Evolutionary conservation across 2,113 vertebrate genomes (phyloP).

Genomic region (Malurus cyaneus): DNA sequence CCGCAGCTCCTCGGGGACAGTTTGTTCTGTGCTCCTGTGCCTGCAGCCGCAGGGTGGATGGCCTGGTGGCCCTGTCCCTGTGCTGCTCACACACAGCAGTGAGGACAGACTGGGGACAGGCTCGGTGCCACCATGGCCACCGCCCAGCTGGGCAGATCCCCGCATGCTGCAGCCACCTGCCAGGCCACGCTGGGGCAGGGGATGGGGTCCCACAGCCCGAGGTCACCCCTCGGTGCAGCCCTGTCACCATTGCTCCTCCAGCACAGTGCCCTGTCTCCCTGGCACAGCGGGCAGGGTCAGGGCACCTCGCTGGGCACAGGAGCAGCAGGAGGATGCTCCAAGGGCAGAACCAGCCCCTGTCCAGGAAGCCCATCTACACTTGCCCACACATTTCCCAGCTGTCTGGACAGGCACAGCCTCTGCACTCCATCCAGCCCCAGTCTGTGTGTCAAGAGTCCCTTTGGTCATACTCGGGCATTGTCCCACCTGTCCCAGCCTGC

Average conservation of each 20-base stretch:
- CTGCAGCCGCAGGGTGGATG: accelerated
- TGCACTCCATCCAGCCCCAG: background rate
- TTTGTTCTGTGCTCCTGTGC: background rate
- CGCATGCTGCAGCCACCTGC: background rate
- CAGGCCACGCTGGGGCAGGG: accelerated
- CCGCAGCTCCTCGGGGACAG: background rate
- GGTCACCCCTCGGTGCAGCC: accelerated
- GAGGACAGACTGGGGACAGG: background rate
- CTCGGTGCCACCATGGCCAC: background rate
- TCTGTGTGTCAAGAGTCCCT: accelerated
- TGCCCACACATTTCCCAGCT: background rate
- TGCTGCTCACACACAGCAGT: background rate
- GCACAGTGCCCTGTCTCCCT: accelerated
- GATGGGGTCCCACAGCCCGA: background rate
- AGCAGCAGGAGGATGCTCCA: background rate
- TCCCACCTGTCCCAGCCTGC: background rate
- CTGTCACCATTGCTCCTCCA: background rate
- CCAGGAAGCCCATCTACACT: accelerated
- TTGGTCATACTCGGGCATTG: background rate
- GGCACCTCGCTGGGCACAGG: background rate
- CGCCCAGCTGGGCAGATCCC: background rate
- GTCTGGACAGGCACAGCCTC: background rate
- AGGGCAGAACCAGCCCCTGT: background rate
- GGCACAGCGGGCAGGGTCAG: accelerated
- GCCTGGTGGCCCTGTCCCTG: background rate